Evolutionary conservation across 1,140 invertebrate genomes (phyloP), one percentile per base, ranked within the genome.

Genomic region (Solenopsis fugax): DNA sequence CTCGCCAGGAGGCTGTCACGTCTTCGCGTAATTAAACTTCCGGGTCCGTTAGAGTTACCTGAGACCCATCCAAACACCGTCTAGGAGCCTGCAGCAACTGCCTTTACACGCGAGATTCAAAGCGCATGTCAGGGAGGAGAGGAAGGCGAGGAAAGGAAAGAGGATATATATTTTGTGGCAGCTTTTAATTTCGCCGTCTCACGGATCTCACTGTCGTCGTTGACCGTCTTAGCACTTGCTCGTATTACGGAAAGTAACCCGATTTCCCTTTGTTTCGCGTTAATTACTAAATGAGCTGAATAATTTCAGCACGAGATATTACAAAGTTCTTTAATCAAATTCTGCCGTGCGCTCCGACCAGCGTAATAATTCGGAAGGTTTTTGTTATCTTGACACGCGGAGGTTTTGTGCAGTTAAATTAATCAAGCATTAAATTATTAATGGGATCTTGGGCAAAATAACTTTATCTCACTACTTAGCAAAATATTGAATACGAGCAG

Each of bases 11-110:
- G 73, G 58, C 76, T 78, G 75, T 73, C 76, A 76, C 67, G 71
- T 82, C 76, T 80, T 73, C 88, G 62, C 80, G 88, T 89, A 89
- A 89, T 89, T 89, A 89, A 89, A 90, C 89, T 90, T 89, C 45
- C 69, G 24, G 50, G 54, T 50, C 58, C 54, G 56, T 89, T 56
- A 67, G 69, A 89, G 78, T 24, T 73, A 52, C 60, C 69, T 62
- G 56, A 37, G 80, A 87, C 72, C 62, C 62, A 76, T 85, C 82
- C 82, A 88, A 86, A 87, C 84, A 81, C 48, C 34, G 45, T 69
- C 81, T 78, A 18, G 45, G 21, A 75, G 67, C 80, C 86, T 75
- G 78, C 80, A 65, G 50, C 86, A 52, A 75, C 50, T 84, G 69
- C 88, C 82, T 81, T 76, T 56, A 64, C 58, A 78, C 62, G 58